These are phyloP conservation scores for Mallotus villosus DNA, from an alignment of 2,797 vertebrate species.

Conservation along the genomic window DNA sequence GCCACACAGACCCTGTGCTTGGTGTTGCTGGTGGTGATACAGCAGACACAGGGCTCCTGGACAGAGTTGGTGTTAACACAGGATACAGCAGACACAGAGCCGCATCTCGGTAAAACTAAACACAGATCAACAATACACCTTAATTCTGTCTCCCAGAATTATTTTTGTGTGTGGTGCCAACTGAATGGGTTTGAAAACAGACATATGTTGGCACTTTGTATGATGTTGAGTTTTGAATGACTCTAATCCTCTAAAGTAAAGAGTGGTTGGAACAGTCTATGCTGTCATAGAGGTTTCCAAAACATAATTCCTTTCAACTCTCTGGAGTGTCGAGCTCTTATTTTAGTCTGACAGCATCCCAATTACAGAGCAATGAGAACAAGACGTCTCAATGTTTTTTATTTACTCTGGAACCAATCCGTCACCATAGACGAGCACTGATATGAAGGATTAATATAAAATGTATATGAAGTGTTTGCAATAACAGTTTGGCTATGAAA, in stretches of 20 bases:
- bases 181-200: too few species aligned
- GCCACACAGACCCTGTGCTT: slow-evolving; percentile 31
- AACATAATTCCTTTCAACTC: background rate
- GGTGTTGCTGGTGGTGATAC: slow-evolving; percentile 52
- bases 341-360: background rate
- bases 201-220: background rate
- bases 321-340: background rate
- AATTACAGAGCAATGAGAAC: slow-evolving; percentile 25
- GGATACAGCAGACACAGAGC: background rate
- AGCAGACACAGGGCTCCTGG: slow-evolving; percentile 37
- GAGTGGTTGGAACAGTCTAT: background rate
- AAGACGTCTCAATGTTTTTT: slow-evolving; percentile 26
- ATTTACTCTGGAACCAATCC: slow-evolving; percentile 43
- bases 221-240: background rate
- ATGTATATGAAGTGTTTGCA: slow-evolving; percentile 32
- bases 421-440: slow-evolving; percentile 22
- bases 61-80: slow-evolving; percentile 15
- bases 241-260: background rate
- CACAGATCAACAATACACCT: too few species aligned
- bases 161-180: too few species aligned
- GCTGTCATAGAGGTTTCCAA: background rate
- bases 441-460: slow-evolving; percentile 7
- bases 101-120: too few species aligned
- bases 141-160: too few species aligned
- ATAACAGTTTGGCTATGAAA: slow-evolving; percentile 32